A percentile compares a stretch with the other conserved stretches of the same genome.
Conservation (phyloP, 2,888 invertebrate genomes). For the Cosmia trapezina region DNA sequence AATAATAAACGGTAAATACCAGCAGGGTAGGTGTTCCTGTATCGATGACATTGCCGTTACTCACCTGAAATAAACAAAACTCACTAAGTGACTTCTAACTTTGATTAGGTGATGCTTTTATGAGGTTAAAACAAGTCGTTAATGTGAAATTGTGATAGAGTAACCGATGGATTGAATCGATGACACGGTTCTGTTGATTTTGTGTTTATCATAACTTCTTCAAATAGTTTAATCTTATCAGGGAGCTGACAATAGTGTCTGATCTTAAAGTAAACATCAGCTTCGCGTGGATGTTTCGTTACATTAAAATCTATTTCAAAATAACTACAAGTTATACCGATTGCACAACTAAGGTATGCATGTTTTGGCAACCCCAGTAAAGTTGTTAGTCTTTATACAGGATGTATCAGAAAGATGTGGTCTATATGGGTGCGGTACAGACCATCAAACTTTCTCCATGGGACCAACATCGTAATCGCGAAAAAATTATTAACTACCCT, state of each 20-base stretch:
- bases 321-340: constrained; percentile 22
- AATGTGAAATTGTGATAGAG: constrained; percentile 22
- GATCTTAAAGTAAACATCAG: constrained; percentile 29
- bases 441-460: too few relatives aligned
- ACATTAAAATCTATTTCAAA: constrained; percentile 13
- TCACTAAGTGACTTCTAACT: constrained; percentile 55
- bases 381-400: constrained; percentile 1
- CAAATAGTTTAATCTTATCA: constrained; percentile 55
- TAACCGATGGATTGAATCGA: constrained; percentile 21
- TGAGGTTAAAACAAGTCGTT: constrained; percentile 5
- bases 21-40: constrained; percentile 89
- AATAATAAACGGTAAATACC: constrained; percentile 84
- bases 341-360: constrained; percentile 17
- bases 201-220: constrained; percentile 35
- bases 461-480: too few relatives aligned
- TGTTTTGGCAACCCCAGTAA: constrained; percentile 46
- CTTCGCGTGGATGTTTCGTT: constrained; percentile 18
- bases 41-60: constrained; percentile 91
- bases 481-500: too few relatives aligned
- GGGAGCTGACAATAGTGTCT: constrained; percentile 31
- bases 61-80: constrained; percentile 86
- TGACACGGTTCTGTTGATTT: constrained; percentile 36
- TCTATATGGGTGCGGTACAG: too few relatives aligned
- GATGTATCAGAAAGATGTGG: too few relatives aligned
- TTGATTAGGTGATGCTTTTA: constrained; percentile 16